Evolutionary conservation across 2,113 vertebrate species (phyloP), one percentile per base, ranked within the genome.

Genomic region (Calyptomena viridis): DNA sequence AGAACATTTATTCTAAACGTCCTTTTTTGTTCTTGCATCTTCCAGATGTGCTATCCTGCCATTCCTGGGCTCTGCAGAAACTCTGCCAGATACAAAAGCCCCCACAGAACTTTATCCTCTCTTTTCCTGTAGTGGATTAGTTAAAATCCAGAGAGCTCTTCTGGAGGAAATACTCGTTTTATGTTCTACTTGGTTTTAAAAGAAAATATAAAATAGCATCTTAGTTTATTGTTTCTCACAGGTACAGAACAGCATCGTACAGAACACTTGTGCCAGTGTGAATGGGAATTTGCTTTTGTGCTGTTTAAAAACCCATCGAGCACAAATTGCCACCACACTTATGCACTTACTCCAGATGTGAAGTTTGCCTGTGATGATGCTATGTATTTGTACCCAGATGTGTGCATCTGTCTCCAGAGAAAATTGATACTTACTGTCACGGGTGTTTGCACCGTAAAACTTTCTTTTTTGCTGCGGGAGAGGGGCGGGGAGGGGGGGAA

Each of bases 171-270:
- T 49, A 46, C 17, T 74, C 52, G 15, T 42, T 95, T 85, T 63
- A n/a, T 84, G 60, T 84, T 78, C 62, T 58, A 14, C 47, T 71
- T 53, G 23, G 20, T 21, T 91, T 94, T 62, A 46, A 78, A 59
- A 73, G 55, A 59, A 74, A 89, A 79, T 13, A 60, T 3, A 1
- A 74, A 82, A 56, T 53, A 1, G 17, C 53, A 17, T 75, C 46
- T 46, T 83, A 17, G 30, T 55, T 84, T 86, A 58, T 88, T 74
- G 68, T 58, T 90, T 89, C 80, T 76, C 83, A 64, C n/a, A 64
- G 60, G 40, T 67, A 42, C 13, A 76, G 66, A 77, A 63, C 27
- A 75, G n/a, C 7, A 0, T 16, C 37, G 55, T 46, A 53, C 9
- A 55, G 74, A 86, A 64, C 21, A 22, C 46, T 60, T 11, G 10